phyloP scores from a whole-genome alignment of 2,888 invertebrate species.

The Rhimphoctona megacephalus region DNA sequence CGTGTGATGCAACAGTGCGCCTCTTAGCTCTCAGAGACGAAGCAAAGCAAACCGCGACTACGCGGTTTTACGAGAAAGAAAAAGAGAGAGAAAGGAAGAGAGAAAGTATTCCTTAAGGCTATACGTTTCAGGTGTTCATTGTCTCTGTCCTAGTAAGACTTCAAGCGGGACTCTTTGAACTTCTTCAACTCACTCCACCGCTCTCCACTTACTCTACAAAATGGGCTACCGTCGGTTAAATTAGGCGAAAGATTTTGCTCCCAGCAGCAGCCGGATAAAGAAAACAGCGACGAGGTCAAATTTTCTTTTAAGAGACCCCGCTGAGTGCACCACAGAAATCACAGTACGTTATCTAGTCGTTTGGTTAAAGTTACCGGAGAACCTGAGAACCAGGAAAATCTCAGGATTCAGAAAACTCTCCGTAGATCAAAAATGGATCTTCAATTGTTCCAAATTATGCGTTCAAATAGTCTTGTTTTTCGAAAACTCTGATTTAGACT shows the following conservation, averaged over 20 bases:
- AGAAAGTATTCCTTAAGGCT: constrained; percentile 67
- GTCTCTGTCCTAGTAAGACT: constrained; percentile 75
- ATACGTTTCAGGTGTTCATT: constrained; percentile 81
- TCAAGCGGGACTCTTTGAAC: constrained; percentile 76
- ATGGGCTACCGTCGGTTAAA: constrained; percentile 79
- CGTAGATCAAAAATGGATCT: neutral
- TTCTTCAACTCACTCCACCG: constrained; percentile 72
- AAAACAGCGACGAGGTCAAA: constrained; percentile 66
- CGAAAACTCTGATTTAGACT: too few species aligned
- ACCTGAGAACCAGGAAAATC: neutral
- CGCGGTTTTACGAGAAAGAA: constrained; percentile 65
- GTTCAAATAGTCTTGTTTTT: too few species aligned
- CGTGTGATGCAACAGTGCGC: neutral
- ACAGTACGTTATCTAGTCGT: neutral
- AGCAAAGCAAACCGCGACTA: constrained; percentile 65
- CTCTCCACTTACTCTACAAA: neutral
- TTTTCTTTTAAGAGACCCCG: constrained; percentile 69
- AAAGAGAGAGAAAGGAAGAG: constrained; percentile 24
- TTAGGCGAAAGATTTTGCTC: constrained; percentile 78
- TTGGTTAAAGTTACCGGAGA: constrained; percentile 30
- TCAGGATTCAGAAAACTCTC: neutral
- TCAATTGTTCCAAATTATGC: too few species aligned
- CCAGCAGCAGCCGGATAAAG: constrained; percentile 38
- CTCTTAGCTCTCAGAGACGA: constrained; percentile 39
- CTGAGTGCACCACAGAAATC: constrained; percentile 65